phyloP scores from a whole-genome alignment of 2,888 invertebrate species.

The Lepidochitona cinerea region DNA sequence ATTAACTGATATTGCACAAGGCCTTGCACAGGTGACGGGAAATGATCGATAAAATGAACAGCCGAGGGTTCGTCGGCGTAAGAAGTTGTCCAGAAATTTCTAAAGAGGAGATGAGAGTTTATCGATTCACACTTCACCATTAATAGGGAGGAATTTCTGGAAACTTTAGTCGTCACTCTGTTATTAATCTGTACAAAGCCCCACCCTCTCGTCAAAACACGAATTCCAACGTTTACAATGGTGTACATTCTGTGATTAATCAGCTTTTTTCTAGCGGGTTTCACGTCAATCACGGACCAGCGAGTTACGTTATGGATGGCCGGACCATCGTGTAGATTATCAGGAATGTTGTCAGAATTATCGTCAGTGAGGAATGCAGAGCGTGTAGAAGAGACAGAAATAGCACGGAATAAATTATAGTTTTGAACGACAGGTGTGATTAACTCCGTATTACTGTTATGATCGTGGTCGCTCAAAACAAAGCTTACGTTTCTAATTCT shows the following conservation, averaged over 20 bases:
- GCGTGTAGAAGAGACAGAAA: constrained; percentile 36
- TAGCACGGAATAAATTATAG: constrained; percentile 39
- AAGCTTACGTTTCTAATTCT: constrained; percentile 46
- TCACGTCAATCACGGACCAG: constrained; percentile 6
- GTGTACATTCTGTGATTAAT: constrained; percentile 6
- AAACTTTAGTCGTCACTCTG: constrained; percentile 18
- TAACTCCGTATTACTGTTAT: constrained; percentile 41
- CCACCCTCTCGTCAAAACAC: constrained; percentile 10
- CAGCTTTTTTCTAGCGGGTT: neutral
- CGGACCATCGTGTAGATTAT: constrained; percentile 29
- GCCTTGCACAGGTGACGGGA: neutral
- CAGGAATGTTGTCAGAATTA: constrained; percentile 34
- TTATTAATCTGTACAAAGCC: constrained; percentile 25
- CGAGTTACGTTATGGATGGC: constrained; percentile 12
- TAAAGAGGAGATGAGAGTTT: neutral
- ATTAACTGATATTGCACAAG: neutral
- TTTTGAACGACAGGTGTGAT: constrained; percentile 36
- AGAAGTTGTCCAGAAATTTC: neutral
- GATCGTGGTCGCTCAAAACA: constrained; percentile 45
- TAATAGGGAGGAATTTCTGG: neutral
- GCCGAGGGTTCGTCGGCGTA: neutral
- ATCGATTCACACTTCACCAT: neutral
- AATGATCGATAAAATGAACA: neutral
- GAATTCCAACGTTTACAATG: constrained; percentile 8
- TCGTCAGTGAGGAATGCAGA: constrained; percentile 32